These are phyloP conservation scores for Labroides dimidiatus DNA, from an alignment of 2,797 vertebrate genomes.

Conservation along the genomic window DNA sequence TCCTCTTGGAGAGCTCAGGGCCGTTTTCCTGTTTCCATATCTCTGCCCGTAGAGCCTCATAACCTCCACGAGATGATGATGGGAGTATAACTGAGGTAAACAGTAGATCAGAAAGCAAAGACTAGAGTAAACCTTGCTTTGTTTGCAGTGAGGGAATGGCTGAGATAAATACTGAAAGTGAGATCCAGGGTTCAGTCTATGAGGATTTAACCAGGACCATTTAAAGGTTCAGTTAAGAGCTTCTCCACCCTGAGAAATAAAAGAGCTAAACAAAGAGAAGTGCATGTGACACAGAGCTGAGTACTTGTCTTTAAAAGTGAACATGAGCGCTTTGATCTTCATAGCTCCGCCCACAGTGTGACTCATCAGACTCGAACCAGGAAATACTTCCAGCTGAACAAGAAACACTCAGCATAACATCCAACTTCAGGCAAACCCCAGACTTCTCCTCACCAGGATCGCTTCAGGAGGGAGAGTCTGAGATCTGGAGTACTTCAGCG, in stretches of 20 bases:
- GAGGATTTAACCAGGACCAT: background rate
- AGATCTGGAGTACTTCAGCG: background rate
- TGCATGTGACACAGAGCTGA: background rate
- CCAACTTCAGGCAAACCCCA: background rate
- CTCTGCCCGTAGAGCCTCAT: background rate
- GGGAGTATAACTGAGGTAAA: no score
- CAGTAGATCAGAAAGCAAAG: no score
- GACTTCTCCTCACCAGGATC: no score
- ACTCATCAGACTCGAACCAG: slow-evolving; percentile 15
- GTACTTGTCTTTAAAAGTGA: no score
- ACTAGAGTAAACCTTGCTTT: background rate
- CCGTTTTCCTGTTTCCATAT: background rate
- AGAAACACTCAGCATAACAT: background rate
- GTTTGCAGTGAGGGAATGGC: background rate
- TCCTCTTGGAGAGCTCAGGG: slow-evolving; percentile 12
- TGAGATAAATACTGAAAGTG: background rate
- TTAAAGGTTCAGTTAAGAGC: background rate
- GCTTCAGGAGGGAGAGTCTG: background rate
- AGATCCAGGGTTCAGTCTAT: background rate
- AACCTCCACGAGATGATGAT: no score
- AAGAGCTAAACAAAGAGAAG: no score
- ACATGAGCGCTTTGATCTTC: background rate
- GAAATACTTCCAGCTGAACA: background rate
- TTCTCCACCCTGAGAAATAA: background rate
- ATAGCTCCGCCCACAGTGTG: slow-evolving; percentile 21